Conservation (phyloP, 2,797 vertebrate species). For the Oophaga sylvatica region DNA sequence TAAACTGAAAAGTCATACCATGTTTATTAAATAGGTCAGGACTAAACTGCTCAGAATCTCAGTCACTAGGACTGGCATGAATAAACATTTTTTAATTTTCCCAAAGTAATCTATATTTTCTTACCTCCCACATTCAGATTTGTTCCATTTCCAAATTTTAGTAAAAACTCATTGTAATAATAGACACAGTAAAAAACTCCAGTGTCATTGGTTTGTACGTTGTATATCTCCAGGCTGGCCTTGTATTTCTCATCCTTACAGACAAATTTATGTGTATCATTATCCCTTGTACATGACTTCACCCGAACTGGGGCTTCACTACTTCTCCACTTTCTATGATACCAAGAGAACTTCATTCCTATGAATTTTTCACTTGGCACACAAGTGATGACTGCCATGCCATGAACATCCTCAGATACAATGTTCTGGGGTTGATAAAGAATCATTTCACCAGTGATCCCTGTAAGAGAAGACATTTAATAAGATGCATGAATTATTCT, state of each 20-base stretch:
- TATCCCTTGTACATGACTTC: background rate
- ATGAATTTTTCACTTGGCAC: rapidly evolving
- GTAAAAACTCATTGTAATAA: rapidly evolving
- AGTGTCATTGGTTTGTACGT: constrained; percentile 4
- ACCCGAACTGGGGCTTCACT: background rate
- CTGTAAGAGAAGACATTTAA: constrained; percentile 7
- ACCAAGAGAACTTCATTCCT: rapidly evolving
- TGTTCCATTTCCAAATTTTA: constrained; percentile 5
- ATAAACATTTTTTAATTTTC: no score
- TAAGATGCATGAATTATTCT: background rate
- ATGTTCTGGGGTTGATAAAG: constrained; percentile 26
- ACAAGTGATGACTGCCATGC: rapidly evolving
- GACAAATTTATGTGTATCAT: background rate
- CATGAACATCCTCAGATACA: background rate
- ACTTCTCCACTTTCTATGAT: background rate
- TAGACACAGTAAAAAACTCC: constrained; percentile 29
- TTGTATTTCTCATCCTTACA: background rate
- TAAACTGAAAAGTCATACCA: no score
- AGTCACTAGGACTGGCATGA: no score
- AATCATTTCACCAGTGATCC: background rate
- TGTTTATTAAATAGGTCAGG: no score
- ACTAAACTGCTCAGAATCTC: no score
- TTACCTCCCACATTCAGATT: constrained; percentile 39
- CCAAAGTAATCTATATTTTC: background rate
- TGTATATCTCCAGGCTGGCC: constrained; percentile 1